A percentile compares a stretch with the other conserved stretches of the same genome.
These are phyloP conservation scores for Premnoplex brunnescens DNA, from an alignment of 2,797 vertebrate genomes.

Conservation along the genomic window DNA sequence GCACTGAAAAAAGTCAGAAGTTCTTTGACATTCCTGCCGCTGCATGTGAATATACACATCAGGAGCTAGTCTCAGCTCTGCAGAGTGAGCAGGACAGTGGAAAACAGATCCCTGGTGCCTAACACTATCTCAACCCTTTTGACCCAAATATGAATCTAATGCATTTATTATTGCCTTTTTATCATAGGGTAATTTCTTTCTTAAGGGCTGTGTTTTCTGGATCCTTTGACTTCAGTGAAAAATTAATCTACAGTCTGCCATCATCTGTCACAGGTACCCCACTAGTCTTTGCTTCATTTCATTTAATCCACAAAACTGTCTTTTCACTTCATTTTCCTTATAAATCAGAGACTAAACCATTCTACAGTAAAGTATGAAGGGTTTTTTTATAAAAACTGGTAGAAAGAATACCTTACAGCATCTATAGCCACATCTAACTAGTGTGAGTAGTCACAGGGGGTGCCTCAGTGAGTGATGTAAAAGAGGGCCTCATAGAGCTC, in stretches of 20 bases:
- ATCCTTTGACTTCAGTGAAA: background rate
- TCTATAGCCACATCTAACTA: background rate
- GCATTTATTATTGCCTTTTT: background rate
- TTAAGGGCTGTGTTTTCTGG: background rate
- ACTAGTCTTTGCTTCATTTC: background rate
- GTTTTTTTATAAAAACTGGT: background rate
- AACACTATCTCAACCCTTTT: background rate
- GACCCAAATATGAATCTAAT: background rate
- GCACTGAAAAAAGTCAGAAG: background rate
- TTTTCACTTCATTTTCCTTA: background rate
- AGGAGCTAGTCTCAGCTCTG: background rate
- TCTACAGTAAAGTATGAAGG: background rate
- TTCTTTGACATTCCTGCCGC: background rate
- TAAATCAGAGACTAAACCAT: background rate
- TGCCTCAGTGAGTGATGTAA: background rate
- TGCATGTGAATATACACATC: background rate
- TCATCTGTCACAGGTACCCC: fast-evolving
- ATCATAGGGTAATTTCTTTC: background rate
- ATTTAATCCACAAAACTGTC: background rate
- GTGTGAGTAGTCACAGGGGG: fast-evolving
- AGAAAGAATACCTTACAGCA: background rate
- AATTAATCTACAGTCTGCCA: background rate
- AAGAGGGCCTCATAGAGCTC: background rate
- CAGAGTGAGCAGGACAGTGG: background rate
- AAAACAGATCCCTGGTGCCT: background rate